Conservation (phyloP, 2,888 invertebrate species). For the Lithodes maja region DNA sequence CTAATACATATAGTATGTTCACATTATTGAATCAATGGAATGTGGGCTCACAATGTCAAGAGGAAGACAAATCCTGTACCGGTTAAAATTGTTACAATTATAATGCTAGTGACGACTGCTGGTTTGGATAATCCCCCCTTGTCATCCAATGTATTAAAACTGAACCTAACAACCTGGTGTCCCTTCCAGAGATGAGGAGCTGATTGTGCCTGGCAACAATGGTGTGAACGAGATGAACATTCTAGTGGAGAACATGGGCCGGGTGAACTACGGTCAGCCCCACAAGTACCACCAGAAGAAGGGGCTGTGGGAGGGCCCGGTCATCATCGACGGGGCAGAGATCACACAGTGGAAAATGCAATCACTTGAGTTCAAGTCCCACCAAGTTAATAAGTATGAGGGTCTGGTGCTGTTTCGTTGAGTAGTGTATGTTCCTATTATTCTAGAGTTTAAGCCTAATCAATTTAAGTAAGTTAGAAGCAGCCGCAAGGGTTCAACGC, state of each 20-base stretch:
- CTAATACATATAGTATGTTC: too few species aligned
- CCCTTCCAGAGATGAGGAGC: conserved; percentile 52
- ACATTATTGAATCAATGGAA: too few species aligned
- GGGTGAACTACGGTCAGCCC: conserved; percentile 76
- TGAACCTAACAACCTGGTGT: too few species aligned
- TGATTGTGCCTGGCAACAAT: conserved; percentile 40
- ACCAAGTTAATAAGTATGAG: conserved; percentile 32
- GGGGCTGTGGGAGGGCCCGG: conserved; percentile 76
- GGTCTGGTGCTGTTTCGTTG: background rate
- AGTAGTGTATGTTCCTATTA: too few species aligned
- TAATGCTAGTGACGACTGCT: background rate
- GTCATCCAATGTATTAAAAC: too few species aligned
- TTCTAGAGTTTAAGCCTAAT: too few species aligned
- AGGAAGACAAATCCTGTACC: too few species aligned
- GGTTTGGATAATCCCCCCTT: too few species aligned
- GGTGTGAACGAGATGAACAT: conserved; percentile 73
- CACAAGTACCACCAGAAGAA: conserved; percentile 75
- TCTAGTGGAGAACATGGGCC: conserved; percentile 77
- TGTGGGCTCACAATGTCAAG: too few species aligned
- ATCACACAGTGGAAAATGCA: conserved; percentile 76
- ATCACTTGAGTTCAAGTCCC: conserved; percentile 78
- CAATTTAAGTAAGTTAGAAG: too few species aligned
- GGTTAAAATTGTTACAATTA: background rate
- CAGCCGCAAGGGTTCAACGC: too few species aligned
- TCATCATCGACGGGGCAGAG: conserved; percentile 75